Conservation (phyloP, 2,113 vertebrate genomes). For the Brachypteracias leptosomus region DNA sequence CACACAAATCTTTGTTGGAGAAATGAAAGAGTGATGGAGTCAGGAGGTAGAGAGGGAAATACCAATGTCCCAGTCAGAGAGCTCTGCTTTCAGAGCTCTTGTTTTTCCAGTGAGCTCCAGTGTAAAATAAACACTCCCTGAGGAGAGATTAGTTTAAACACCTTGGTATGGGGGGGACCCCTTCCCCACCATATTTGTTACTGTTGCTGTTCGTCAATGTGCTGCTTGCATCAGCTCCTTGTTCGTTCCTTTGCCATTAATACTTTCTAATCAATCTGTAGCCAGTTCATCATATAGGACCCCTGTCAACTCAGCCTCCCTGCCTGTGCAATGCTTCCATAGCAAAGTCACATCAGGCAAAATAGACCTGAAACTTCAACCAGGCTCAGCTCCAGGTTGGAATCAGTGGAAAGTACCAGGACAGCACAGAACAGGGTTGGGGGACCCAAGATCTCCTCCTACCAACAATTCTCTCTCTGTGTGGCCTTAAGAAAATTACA, state of each 20-base stretch:
- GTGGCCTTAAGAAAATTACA: background rate
- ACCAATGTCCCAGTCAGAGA: background rate
- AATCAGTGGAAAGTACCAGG: background rate
- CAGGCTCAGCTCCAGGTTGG: background rate
- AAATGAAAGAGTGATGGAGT: background rate
- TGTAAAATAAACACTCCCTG: background rate
- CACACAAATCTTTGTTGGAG: accelerated
- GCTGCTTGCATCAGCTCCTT: background rate
- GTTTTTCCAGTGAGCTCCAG: background rate
- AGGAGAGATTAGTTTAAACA: background rate
- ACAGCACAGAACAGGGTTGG: accelerated
- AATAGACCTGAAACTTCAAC: background rate
- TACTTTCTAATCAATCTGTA: background rate
- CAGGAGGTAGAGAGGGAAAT: background rate
- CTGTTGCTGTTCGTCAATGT: accelerated
- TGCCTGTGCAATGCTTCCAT: background rate
- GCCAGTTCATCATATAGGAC: background rate
- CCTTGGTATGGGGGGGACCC: background rate
- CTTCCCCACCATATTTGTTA: background rate
- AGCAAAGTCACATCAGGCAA: background rate
- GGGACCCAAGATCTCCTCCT: background rate
- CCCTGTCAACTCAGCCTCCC: background rate
- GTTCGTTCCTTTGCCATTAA: background rate
- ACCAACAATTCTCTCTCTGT: background rate
- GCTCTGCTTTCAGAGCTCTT: background rate